Base-by-base conservation (phyloP, 2,888 invertebrate genomes). In the Lutraria lutraria region DNA sequence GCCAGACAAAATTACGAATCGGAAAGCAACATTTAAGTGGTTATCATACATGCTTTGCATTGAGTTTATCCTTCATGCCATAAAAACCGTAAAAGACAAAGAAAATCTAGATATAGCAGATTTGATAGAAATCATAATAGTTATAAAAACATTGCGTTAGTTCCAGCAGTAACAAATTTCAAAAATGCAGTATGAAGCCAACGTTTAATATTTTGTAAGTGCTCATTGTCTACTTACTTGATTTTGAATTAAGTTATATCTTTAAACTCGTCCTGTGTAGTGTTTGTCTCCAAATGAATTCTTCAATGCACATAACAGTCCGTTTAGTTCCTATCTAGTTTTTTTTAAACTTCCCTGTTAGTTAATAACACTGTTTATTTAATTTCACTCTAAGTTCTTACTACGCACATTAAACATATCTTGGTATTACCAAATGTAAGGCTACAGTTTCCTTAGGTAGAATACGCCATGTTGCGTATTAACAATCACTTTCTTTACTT, bases 21-120 rank as follows among this genome's bases (percentile, higher is more conserved):
- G 31, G 34, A 31, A 76, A 76, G 76, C 76, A 34, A 76, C 76
- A 76, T 31, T 16, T 68, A 68, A 76, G 16, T 34, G 19, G 31
- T 31, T 76, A 34, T 34, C 76, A 76, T 76, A 34, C 76, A 76
- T 56, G 56, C 56, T 56, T 56, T 56, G 56, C 21, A 56, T 56
- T 56, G 16, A 56, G 13, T 34, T 76, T 19, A 76, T 31, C 13
- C 2, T 76, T 34, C 76, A 76, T 76, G 31, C 76, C 34, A 15
- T 68, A 68, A n/a, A 12, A 25, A 68, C 8, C 25, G 12, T 68
- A 13, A 25, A 25, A 25, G 25, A n/a, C n/a, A 68, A 68, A 10
- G 6, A 0, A 68, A 68, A 25, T 60, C 19, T 68, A 25, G 25
- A 68, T 68, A n/a, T 12, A 25, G 43, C 25, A 19, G 6, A 25